These are phyloP conservation scores for Masticophis lateralis DNA, from an alignment of 2,797 vertebrate species.

Conservation along the genomic window DNA sequence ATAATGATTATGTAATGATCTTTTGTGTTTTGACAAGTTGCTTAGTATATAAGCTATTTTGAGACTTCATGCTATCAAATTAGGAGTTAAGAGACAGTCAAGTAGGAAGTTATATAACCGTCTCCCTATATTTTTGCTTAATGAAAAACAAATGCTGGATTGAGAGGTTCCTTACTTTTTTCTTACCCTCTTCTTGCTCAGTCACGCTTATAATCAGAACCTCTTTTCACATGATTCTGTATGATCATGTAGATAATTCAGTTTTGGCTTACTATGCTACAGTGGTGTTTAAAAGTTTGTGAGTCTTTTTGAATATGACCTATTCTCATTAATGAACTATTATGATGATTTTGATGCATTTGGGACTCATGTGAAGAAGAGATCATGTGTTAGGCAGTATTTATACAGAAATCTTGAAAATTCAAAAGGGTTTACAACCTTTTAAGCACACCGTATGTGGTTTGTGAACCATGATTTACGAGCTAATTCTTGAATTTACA, in stretches of 20 bases:
- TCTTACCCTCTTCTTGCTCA: neutral
- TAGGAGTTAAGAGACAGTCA: neutral
- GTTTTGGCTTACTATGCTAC: neutral
- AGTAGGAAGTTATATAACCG: neutral
- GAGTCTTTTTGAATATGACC: neutral
- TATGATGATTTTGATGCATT: neutral
- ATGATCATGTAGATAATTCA: neutral
- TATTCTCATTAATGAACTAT: neutral
- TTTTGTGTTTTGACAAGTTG: neutral
- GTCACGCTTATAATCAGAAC: neutral
- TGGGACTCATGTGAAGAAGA: neutral
- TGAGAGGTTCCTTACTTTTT: neutral
- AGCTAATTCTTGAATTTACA: neutral
- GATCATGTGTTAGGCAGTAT: neutral
- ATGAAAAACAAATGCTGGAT: neutral
- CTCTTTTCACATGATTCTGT: neutral
- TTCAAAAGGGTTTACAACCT: neutral
- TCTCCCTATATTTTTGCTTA: neutral
- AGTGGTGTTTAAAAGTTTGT: neutral
- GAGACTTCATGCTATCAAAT: neutral
- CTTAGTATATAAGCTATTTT: neutral
- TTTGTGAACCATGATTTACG: neutral
- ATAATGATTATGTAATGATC: neutral
- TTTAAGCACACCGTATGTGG: neutral
- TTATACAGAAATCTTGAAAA: neutral